phyloP scores from a whole-genome alignment of 2,888 invertebrate genomes.

The Aphidius colemani region DNA sequence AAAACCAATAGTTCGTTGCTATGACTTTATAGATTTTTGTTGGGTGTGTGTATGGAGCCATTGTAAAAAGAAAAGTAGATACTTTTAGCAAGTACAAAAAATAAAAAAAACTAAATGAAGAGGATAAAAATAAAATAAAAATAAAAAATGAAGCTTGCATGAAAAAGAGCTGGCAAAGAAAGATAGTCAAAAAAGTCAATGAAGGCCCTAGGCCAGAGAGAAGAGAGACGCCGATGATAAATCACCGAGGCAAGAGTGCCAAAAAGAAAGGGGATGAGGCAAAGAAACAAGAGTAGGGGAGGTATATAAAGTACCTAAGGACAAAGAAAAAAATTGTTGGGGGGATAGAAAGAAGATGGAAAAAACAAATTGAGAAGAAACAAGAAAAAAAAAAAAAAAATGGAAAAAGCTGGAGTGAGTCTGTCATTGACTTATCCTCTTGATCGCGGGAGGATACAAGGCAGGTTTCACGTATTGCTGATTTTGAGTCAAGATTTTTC shows the following conservation, averaged over 20 bases:
- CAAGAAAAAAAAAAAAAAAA: slow-evolving; percentile 35
- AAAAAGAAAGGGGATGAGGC: slow-evolving; percentile 8
- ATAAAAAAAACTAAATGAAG: background rate
- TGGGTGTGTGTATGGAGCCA: background rate
- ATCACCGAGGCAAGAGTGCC: slow-evolving; percentile 19
- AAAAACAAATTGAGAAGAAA: slow-evolving; percentile 33
- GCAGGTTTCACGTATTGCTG: slow-evolving; percentile 36
- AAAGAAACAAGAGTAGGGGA: slow-evolving; percentile 32
- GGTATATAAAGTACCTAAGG: slow-evolving; percentile 13
- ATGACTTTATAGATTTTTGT: background rate
- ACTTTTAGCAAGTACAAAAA: too few species aligned
- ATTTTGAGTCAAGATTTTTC: slow-evolving; percentile 26
- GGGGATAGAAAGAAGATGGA: slow-evolving; percentile 36
- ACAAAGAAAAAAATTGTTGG: slow-evolving; percentile 27
- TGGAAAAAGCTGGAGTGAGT: slow-evolving; percentile 56
- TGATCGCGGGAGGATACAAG: slow-evolving; percentile 40
- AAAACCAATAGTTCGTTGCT: background rate
- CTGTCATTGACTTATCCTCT: slow-evolving; percentile 57
- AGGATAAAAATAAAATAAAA: slow-evolving; percentile 29
- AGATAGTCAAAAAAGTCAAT: too few species aligned
- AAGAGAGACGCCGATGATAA: slow-evolving; percentile 28
- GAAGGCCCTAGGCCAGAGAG: slow-evolving; percentile 14
- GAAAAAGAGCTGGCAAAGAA: background rate
- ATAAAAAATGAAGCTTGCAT: slow-evolving; percentile 34
- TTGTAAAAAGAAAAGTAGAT: background rate